Percentiles rank a stretch among this genome's conserved stretches.
Evolutionary conservation across 2,113 vertebrate genomes (phyloP).

Genomic region (Scortum barcoo): DNA sequence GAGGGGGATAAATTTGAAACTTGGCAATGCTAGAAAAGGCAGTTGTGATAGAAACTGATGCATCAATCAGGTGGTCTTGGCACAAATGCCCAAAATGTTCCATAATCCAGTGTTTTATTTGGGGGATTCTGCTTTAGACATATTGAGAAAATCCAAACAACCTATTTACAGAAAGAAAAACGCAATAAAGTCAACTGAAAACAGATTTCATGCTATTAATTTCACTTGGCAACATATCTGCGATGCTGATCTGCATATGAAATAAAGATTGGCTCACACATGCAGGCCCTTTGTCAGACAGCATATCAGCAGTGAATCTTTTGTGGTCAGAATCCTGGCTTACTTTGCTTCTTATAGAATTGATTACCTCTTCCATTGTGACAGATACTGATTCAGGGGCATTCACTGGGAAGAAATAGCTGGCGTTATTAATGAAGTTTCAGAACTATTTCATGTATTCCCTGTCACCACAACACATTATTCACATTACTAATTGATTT

Average conservation of each 20-base stretch:
- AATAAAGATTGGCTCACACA: constrained; percentile 35
- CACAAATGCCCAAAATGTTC: constrained; percentile 8
- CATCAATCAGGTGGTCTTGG: constrained; percentile 35
- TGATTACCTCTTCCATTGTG: constrained; percentile 31
- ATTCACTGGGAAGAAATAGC: constrained; percentile 8
- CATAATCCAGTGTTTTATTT: constrained; percentile 25
- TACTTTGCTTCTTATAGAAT: constrained; percentile 8
- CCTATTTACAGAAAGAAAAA: not conserved
- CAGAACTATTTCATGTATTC: constrained; percentile 38
- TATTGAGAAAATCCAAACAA: constrained; percentile 37
- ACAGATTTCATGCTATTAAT: constrained; percentile 41
- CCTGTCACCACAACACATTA: constrained; percentile 26
- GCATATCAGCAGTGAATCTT: constrained; percentile 35
- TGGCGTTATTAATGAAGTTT: constrained; percentile 39
- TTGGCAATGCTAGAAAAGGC: constrained; percentile 42
- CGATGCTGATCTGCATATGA: constrained; percentile 53
- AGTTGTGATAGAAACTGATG: constrained; percentile 6
- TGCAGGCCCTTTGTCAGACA: constrained; percentile 47
- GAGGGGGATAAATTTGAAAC: constrained; percentile 11
- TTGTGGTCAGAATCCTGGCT: constrained; percentile 40
- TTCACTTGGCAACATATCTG: constrained; percentile 30
- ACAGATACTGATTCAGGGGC: constrained; percentile 3
- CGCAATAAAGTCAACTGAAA: constrained; percentile 17
- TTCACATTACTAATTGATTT: constrained; percentile 44
- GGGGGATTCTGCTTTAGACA: constrained; percentile 28